Evolutionary conservation across 2,113 vertebrate genomes (phyloP).

Genomic region (Scomber colias): DNA sequence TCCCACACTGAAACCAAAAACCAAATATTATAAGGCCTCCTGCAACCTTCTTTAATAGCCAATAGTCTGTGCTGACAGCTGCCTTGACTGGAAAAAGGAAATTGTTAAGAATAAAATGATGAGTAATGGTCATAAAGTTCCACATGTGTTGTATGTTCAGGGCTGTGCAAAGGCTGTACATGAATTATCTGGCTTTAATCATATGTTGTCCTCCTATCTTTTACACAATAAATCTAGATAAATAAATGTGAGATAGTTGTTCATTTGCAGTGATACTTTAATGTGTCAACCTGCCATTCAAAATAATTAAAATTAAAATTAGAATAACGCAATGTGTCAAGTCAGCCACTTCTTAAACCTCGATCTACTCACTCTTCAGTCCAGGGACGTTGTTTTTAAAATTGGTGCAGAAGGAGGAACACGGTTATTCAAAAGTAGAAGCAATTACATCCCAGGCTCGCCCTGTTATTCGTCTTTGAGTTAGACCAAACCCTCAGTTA

Average conservation of each 20-base stretch:
- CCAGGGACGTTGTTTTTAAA: conserved; percentile 11
- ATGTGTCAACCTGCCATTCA: neutral
- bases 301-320: neutral
- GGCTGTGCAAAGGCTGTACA: conserved; percentile 8
- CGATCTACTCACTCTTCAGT: neutral
- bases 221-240: neutral
- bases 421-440: conserved; percentile 36
- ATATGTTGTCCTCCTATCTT: neutral
- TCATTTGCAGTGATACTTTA: neutral
- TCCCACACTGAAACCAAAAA: conserved; percentile 55
- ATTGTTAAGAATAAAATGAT: conserved; percentile 40
- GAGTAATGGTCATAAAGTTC: conserved; percentile 50
- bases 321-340: neutral
- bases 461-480: conserved; percentile 48
- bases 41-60: conserved; percentile 52
- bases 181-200: conserved; percentile 8
- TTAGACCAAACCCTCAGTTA: conserved; percentile 53
- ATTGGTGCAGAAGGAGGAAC: conserved; percentile 23
- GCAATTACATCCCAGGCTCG: conserved; percentile 36
- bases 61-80: conserved; percentile 29
- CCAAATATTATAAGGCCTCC: conserved; percentile 36
- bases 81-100: conserved; percentile 43
- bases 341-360: conserved; percentile 8
- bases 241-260: neutral
- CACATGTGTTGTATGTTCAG: conserved; percentile 16